Percentiles rank a stretch among this genome's conserved stretches.
Evolutionary conservation across 2,797 vertebrate species (phyloP).

Genomic region (Schizothorax lantsangensis): DNA sequence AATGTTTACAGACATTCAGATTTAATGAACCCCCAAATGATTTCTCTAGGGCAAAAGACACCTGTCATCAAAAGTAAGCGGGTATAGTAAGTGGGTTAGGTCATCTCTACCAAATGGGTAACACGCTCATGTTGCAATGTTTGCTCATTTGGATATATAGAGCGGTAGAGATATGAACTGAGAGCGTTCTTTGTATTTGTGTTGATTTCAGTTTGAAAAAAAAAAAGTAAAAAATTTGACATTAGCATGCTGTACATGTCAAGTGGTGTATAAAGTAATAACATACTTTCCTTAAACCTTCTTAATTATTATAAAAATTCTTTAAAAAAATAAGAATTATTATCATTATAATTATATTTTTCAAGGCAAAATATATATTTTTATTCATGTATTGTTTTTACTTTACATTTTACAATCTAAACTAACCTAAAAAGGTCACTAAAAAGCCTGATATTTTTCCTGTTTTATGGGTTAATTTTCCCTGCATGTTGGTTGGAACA

Average conservation of each 20-base stretch:
- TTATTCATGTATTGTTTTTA: background rate
- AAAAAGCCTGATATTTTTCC: background rate
- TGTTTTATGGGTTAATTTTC: background rate
- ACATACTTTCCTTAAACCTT: background rate
- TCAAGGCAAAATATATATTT: background rate
- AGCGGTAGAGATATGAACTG: background rate
- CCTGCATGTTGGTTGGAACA: background rate
- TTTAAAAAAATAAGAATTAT: background rate
- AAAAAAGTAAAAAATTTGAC: no score
- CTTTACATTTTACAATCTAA: background rate
- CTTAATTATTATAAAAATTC: background rate
- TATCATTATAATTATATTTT: background rate
- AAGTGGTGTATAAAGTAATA: background rate
- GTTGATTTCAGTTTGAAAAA: background rate
- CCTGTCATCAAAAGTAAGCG: background rate
- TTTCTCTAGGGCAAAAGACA: background rate
- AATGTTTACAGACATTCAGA: background rate
- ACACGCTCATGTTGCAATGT: conserved; percentile 11
- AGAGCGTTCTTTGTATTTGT: background rate
- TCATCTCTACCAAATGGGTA: conserved; percentile 14
- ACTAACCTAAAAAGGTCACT: background rate
- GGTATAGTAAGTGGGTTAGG: conserved; percentile 16
- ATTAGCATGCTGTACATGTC: background rate
- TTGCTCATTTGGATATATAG: conserved; percentile 7
- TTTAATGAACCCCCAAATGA: background rate